These are phyloP conservation scores for Spinibarbus caldwelli DNA, from an alignment of 2,797 vertebrate species.

Conservation along the genomic window DNA sequence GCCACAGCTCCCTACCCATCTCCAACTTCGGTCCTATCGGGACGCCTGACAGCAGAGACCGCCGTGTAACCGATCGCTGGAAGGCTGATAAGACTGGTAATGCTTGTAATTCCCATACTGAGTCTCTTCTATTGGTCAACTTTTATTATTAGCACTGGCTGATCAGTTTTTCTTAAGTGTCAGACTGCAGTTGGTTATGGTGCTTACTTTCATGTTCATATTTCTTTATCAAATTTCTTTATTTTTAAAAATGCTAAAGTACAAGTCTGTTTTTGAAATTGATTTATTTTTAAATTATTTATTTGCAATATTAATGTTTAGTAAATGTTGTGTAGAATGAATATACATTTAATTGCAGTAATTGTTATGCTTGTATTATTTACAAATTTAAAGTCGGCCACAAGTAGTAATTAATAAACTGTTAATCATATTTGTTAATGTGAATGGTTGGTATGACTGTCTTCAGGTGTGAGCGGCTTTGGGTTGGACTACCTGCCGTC, in stretches of 20 bases:
- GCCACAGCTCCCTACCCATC: constrained; percentile 90
- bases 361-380: background rate
- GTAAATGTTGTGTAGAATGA: background rate
- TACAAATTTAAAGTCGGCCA: background rate
- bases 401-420: background rate
- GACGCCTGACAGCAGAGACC: constrained; percentile 92
- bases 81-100: constrained; percentile 93
- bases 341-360: background rate
- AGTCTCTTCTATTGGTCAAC: background rate
- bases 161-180: background rate
- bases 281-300: background rate
- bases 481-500: constrained; percentile 92
- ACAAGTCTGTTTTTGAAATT: constrained; percentile 21
- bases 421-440: background rate
- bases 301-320: background rate
- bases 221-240: background rate
- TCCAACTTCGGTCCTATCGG: constrained; percentile 97
- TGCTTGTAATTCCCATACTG: constrained; percentile 71
- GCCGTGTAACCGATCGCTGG: constrained; percentile 90
- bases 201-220: too few species aligned
- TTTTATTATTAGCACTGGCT: background rate
- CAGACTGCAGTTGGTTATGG: background rate
- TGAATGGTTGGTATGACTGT: background rate
- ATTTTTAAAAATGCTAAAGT: too few species aligned
- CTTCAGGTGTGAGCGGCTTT: constrained; percentile 85